Evolutionary conservation across 2,888 invertebrate species (phyloP), one percentile per base, ranked within the genome.

Genomic region (Drosophila picticornis): DNA sequence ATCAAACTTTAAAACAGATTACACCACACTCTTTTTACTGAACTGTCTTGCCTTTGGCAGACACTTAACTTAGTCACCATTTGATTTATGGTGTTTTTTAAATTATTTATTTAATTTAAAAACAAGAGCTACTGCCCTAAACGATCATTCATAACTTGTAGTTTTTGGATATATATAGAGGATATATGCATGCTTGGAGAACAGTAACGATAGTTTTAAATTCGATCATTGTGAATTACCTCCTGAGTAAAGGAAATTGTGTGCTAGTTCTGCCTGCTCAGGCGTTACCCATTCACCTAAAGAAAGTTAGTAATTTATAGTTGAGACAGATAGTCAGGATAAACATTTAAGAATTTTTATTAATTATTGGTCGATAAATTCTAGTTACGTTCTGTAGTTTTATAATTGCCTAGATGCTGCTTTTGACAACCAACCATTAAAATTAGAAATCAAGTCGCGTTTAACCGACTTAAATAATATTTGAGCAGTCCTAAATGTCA

Each of bases 241-340:
- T 94, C 97, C 97, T 85, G 97, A 97, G 94, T 97, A 96, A 91
- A 98, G 95, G 94, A 97, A 95, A 94, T 97, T 97, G 94, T 97
- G 96, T 83, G 97, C 97, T 93, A 97, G 94, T 94, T 96, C 95
- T 58, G 96, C 96, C 93, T 97, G 97, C 93, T 97, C 97, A 84
- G 96, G 96, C 83, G 97, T 96, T 88, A 96, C 95, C 84, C 96
- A 96, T 93, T 95, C 95, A 93, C 96, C 96, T 96, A 94, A 53
- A 92, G 93, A 93, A 88, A 84, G 76, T 80, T 75, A 72, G 76
- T 48, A 80, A 76, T 69, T 72, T 60, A 48, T 52, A 62, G 56
- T 65, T 59, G 50, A 67, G 25, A 56, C 55, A 56, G 27, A n/a
- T 36, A 55, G 36, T 55, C 19, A 55, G 27, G 7, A 36, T 38